Base-by-base conservation (phyloP, 2,797 vertebrate genomes). In the Esox lucius region DNA sequence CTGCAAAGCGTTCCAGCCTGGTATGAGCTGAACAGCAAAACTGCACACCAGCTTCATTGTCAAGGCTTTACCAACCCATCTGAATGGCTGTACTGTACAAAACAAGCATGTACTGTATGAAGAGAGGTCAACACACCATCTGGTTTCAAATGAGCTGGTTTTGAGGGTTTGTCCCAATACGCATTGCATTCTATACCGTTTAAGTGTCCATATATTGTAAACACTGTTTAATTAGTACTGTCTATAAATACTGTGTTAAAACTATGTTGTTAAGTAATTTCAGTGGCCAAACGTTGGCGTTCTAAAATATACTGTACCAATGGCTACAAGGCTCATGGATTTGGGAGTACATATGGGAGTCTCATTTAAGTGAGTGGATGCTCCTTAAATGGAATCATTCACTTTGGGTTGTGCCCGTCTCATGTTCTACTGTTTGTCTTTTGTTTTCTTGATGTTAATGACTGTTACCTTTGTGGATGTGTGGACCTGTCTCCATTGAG, bases 341-440 rank as follows among this genome's bases (percentile, higher is more conserved):
- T 87, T 85, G 80, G 42, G 83, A 87, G 80, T 89, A 80, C 87
- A 85, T 87, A 85, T 86, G 91, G 94, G 94, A 95, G 95, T 95
- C 93, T 95, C 94, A 95, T 95, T 95, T 95, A 95, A 95, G 94
- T 94, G 82, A 90, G 87, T 76, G 59, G 74, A 56, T 6, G n/a
- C 53, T 56, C 91, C 93, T 95, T 95, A 95, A 95, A 95, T 95
- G 94, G 87, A 91, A 87, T 85, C 90, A 81, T 88, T 90, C 92
- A 92, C 84, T 90, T 92, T 91, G 87, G 76, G 84, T 90, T 84
- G 53, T 74, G 83, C 93, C 86, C 82, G 90, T 92, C 89, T 83
- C 85, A 90, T 84, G 87, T 89, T 82, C 74, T 78, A 46, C 82
- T 53, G 83, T 75, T 33, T 77, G 74, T 61, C 22, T 72, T 70